Evolutionary conservation across 2,113 vertebrate genomes (phyloP).

Genomic region (Paradoxurus hermaphroditus): DNA sequence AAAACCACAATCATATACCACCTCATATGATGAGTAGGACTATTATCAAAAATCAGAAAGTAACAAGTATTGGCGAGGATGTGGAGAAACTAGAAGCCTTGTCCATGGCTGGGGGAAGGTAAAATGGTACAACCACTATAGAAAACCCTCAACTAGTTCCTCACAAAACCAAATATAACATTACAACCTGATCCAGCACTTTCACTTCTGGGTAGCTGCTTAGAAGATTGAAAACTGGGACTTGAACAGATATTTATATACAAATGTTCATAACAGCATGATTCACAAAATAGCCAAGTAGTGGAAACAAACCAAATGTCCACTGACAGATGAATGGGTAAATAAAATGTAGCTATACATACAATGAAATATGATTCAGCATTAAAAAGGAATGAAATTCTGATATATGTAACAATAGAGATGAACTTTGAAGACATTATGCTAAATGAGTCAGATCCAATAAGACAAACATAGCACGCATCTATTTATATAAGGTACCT

Average conservation of each 20-base stretch:
- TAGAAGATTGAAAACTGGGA: not conserved
- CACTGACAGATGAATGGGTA: not conserved
- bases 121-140: not conserved
- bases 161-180: not conserved
- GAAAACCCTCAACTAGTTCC: not conserved
- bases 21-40: not conserved
- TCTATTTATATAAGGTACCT: not conserved
- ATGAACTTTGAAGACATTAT: not conserved
- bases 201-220: not conserved
- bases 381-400: not conserved
- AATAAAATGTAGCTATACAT: not conserved
- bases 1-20: not conserved
- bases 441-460: not conserved
- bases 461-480: not conserved
- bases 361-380: not conserved
- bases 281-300: not conserved
- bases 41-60: not conserved
- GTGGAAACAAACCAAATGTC: not conserved
- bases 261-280: not conserved
- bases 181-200: not conserved
- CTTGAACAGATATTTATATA: not conserved
- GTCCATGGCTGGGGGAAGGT: not conserved
- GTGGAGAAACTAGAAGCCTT: not conserved
- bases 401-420: not conserved
- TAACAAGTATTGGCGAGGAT: not conserved